Base-by-base conservation (phyloP, 64 coral and sea anemone species). In the Anthopleura sola region DNA sequence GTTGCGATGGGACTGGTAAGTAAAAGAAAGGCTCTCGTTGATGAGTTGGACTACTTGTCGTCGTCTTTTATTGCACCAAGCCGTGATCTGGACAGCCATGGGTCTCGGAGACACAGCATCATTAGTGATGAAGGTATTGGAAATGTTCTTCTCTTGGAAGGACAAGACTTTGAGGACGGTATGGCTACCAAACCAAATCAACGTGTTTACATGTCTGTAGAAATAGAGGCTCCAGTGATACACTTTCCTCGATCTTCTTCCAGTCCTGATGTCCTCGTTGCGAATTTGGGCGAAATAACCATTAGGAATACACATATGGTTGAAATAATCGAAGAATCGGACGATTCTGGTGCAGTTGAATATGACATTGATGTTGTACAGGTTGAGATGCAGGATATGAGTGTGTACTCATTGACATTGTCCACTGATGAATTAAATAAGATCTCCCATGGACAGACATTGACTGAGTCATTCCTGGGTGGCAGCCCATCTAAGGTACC, bases 1-100 rank as follows among this genome's bases (percentile, higher is more conserved):
- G 93, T 99, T 28, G 97, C 97, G 62, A 90, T 99, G 86, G 97
- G 97, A 21, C 92, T 99, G 80, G 97, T 99, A 6, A 99, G 93
- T 71, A 99, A 99, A 81, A 91, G 95, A 50, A 90, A 88, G 53
- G 87, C 97, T 32, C 90, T 99, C 17, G 97, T 92, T 1, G 93
- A 95, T 68, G 93, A 89, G 0, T 39, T 99, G 15, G 93, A 92
- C 75, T 99, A 94, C 60, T 84, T 95, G 75, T 99, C 97, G 14
- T 99, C 97, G 0, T 99, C 93, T 40, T 99, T 99, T 80, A 88
- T 86, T 16, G 81, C 89, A 50, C 83, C 85, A 26, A 84, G 32
- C 88, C 83, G 66, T 31, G 84, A 88, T 36, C 57, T 79, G 31
- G 85, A 83, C 33, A 56, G 74, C 29, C 50, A 75, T 50, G 90